Evolutionary conservation across 2,797 vertebrate species (phyloP).

Genomic region (Nannoperca obscura): DNA sequence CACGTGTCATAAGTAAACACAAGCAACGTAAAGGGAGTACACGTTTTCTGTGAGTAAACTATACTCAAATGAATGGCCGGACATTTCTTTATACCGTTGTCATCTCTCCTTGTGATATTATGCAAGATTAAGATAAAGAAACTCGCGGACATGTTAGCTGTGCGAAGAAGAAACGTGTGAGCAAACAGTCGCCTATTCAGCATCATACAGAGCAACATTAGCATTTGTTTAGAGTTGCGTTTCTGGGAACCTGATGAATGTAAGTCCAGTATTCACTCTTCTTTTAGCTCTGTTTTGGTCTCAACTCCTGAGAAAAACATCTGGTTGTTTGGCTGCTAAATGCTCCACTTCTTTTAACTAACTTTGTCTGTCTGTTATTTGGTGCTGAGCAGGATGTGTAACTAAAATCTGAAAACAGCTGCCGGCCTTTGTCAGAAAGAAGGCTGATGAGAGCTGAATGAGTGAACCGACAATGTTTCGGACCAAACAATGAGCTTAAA

Average conservation of each 20-base stretch:
- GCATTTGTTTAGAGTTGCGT: neutral
- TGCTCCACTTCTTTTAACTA: neutral
- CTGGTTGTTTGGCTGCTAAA: neutral
- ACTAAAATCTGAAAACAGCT: slow-evolving; percentile 10
- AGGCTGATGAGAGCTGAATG: neutral
- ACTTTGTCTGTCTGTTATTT: neutral
- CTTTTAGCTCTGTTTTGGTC: slow-evolving; percentile 3
- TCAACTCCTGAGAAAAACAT: neutral
- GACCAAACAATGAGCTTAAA: neutral
- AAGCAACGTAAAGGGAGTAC: neutral
- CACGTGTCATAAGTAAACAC: neutral
- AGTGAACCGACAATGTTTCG: neutral
- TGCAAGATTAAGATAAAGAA: too few relatives aligned
- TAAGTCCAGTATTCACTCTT: neutral
- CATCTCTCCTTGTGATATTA: neutral
- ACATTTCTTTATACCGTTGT: neutral
- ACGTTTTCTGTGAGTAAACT: neutral
- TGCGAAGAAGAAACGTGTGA: neutral
- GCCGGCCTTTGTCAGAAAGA: neutral
- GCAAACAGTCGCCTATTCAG: neutral
- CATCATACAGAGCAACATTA: neutral
- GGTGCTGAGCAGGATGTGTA: neutral
- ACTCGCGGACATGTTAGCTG: too few relatives aligned
- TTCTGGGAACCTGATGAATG: neutral
- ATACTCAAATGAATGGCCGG: neutral